These are phyloP conservation scores for Sphaerophoria taeniata DNA, from an alignment of 2,888 invertebrate species.

Conservation along the genomic window DNA sequence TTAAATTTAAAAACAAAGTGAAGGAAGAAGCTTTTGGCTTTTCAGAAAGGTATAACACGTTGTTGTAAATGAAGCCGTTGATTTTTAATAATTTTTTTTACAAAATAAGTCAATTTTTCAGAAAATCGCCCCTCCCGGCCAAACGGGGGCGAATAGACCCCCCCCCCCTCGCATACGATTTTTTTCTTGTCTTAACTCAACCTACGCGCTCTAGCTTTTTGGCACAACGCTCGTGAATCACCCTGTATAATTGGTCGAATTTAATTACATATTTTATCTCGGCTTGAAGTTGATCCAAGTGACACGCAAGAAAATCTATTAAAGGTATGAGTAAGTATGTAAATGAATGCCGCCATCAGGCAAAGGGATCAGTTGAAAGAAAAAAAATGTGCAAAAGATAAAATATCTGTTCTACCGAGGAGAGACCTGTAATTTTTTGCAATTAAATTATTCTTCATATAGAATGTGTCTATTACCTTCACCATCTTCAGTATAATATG, in stretches of 20 bases:
- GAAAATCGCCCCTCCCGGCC: too few relatives aligned
- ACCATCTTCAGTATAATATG: neutral
- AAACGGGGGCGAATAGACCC: too few relatives aligned
- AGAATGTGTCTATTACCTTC: slow-evolving; percentile 7
- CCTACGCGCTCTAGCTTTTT: too few relatives aligned
- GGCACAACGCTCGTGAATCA: too few relatives aligned
- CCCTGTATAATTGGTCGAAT: slow-evolving; percentile 32
- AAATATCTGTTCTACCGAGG: slow-evolving; percentile 19
- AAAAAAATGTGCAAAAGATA: neutral
- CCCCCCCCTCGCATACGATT: too few relatives aligned
- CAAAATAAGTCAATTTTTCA: too few relatives aligned
- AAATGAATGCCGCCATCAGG: slow-evolving; percentile 44
- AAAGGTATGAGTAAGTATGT: slow-evolving; percentile 33
- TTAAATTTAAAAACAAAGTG: too few relatives aligned
- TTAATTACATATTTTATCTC: slow-evolving; percentile 43
- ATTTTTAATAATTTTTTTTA: too few relatives aligned
- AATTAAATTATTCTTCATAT: slow-evolving; percentile 49
- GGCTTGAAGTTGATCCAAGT: slow-evolving; percentile 24
- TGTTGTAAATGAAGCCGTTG: too few relatives aligned
- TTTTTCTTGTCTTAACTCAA: too few relatives aligned
- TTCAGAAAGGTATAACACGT: too few relatives aligned
- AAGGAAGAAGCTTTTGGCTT: too few relatives aligned
- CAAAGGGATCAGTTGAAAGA: slow-evolving; percentile 18
- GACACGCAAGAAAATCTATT: slow-evolving; percentile 47
- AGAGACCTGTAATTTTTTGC: slow-evolving; percentile 19